Evolutionary conservation across 2,113 vertebrate species (phyloP).

Genomic region (Micronycteris hirsuta): DNA sequence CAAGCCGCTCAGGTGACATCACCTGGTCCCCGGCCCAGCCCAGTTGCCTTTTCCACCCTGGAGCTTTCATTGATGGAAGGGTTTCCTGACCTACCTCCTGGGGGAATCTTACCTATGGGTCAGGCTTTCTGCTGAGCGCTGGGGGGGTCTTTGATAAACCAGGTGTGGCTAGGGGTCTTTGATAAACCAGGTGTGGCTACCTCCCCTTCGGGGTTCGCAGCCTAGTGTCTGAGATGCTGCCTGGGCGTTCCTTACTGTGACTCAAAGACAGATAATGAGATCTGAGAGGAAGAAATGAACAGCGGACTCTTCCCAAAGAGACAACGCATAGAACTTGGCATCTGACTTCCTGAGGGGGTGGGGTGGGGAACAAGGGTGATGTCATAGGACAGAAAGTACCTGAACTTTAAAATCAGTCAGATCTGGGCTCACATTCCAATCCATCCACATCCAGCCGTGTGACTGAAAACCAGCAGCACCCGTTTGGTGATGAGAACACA

Average conservation of each 20-base stretch:
- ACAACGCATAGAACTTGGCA: not conserved
- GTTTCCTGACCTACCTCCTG: not conserved
- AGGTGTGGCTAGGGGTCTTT: not conserved
- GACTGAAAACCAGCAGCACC: not conserved
- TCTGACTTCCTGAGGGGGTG: not conserved
- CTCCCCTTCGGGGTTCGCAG: accelerated
- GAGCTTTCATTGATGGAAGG: not conserved
- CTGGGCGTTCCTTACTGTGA: not conserved
- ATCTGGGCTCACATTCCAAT: not conserved
- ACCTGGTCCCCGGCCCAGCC: not conserved
- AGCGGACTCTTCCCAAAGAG: not conserved
- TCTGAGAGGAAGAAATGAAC: not conserved
- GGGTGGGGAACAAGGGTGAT: not conserved
- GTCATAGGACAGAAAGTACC: not conserved
- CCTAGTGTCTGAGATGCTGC: not conserved
- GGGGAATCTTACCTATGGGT: accelerated
- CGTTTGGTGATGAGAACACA: not conserved
- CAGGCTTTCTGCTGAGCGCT: not conserved
- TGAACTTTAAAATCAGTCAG: not conserved
- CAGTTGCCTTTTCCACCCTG: not conserved
- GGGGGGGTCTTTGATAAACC: not conserved
- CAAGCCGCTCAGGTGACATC: not conserved
- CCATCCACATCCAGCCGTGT: not conserved
- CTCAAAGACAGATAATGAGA: not conserved
- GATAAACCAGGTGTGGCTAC: not conserved